Conservation (phyloP, 2,888 invertebrate genomes). For the Rotaria magnacalcarata region DNA sequence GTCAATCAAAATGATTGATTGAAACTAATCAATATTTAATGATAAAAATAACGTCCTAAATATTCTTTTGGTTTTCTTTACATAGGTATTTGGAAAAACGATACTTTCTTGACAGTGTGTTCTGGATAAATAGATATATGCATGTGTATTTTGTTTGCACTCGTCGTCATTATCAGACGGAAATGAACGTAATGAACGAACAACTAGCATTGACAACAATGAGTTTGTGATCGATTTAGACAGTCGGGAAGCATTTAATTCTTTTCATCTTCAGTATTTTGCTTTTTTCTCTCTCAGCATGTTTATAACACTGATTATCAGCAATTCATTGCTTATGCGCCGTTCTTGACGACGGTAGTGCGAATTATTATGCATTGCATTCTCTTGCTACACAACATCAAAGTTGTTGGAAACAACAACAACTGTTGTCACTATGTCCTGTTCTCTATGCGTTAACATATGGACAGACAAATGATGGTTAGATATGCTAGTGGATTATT, state of each 20-base stretch:
- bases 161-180: background rate
- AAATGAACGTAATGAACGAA: slow-evolving; percentile 18
- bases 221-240: background rate
- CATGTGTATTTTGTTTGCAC: background rate
- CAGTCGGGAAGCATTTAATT: background rate
- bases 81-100: background rate
- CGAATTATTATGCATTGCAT: slow-evolving; percentile 17
- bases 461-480: slow-evolving; percentile 5
- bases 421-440: slow-evolving; percentile 13
- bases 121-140: background rate
- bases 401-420: background rate
- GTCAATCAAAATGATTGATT: background rate
- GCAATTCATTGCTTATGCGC: background rate
- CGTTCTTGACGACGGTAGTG: background rate
- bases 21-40: background rate
- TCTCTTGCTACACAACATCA: background rate
- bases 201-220: slow-evolving; percentile 8
- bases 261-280: background rate
- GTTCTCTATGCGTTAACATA: background rate
- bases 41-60: background rate
- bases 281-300: background rate
- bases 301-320: background rate
- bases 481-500: background rate
- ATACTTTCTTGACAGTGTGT: background rate
- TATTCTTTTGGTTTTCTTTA: background rate